A percentile compares a stretch with the other conserved stretches of the same genome.
These are phyloP conservation scores for Zhuqinia jingwanae DNA, from an alignment of 2,888 invertebrate genomes.

Conservation along the genomic window DNA sequence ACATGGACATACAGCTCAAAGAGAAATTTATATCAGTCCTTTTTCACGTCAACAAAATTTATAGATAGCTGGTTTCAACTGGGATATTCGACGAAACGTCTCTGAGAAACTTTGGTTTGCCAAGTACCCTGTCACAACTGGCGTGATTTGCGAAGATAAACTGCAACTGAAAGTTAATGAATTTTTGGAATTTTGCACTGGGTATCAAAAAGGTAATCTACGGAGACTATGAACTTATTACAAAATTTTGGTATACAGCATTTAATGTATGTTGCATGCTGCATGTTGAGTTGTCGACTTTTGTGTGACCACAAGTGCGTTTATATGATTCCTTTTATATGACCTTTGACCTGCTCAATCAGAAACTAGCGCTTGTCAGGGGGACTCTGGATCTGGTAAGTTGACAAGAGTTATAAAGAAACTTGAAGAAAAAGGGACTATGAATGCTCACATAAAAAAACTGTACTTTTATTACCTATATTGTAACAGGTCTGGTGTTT, in stretches of 20 bases:
- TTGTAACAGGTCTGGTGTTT: constrained; percentile 49
- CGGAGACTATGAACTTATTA: too few species aligned
- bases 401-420: background rate
- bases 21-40: background rate
- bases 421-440: too few species aligned
- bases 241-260: too few species aligned
- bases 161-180: constrained; percentile 70
- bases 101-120: constrained; percentile 69
- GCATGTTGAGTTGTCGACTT: too few species aligned
- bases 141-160: constrained; percentile 68
- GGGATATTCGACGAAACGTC: constrained; percentile 72
- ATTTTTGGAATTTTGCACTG: constrained; percentile 74
- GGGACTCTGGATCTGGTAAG: constrained; percentile 62
- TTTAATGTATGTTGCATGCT: too few species aligned
- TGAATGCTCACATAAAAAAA: background rate
- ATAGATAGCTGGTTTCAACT: constrained; percentile 73
- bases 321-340: constrained; percentile 11
- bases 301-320: constrained; percentile 37
- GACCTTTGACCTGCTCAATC: background rate
- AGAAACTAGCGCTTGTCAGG: constrained; percentile 67
- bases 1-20: too few species aligned
- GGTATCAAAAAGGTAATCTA: constrained; percentile 67
- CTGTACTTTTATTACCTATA: background rate
- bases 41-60: constrained; percentile 32
- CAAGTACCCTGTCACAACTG: constrained; percentile 65